These are phyloP conservation scores for Enteromius viviparus DNA, from an alignment of 2,797 vertebrate genomes.

Conservation along the genomic window DNA sequence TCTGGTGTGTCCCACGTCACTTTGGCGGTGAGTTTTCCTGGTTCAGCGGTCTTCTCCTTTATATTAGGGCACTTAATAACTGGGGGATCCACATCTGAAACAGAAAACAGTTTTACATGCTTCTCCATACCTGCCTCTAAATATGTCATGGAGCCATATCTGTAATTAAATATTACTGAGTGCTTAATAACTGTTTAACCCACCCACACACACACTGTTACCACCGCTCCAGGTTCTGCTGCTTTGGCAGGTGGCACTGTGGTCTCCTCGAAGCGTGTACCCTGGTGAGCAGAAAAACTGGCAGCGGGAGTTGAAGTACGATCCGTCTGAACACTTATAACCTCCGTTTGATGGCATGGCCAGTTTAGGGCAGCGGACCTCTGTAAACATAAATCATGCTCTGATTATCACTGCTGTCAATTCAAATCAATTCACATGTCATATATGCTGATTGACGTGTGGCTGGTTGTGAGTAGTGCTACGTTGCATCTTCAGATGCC, in stretches of 20 bases:
- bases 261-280: conserved; percentile 88
- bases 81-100: conserved; percentile 87
- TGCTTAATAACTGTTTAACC: conserved; percentile 45
- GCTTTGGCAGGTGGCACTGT: conserved; percentile 85
- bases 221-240: conserved; percentile 86
- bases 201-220: conserved; percentile 87
- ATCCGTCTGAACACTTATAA: conserved; percentile 93
- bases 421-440: neutral
- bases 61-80: conserved; percentile 93
- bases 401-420: neutral
- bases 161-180: neutral
- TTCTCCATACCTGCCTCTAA: too few species aligned
- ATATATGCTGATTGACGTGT: neutral
- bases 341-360: conserved; percentile 89
- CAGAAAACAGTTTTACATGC: conserved; percentile 16
- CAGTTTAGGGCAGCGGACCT: conserved; percentile 88
- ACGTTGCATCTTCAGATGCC: neutral
- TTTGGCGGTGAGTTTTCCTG: conserved; percentile 89
- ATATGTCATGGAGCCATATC: neutral
- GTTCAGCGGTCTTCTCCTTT: conserved; percentile 93
- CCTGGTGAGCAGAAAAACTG: conserved; percentile 94
- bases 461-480: neutral
- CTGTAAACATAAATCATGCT: conserved; percentile 70
- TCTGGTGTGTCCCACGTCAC: conserved; percentile 95
- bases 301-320: conserved; percentile 94